Conservation (phyloP, 2,113 vertebrate species). For the Nothoprocta pentlandii region DNA sequence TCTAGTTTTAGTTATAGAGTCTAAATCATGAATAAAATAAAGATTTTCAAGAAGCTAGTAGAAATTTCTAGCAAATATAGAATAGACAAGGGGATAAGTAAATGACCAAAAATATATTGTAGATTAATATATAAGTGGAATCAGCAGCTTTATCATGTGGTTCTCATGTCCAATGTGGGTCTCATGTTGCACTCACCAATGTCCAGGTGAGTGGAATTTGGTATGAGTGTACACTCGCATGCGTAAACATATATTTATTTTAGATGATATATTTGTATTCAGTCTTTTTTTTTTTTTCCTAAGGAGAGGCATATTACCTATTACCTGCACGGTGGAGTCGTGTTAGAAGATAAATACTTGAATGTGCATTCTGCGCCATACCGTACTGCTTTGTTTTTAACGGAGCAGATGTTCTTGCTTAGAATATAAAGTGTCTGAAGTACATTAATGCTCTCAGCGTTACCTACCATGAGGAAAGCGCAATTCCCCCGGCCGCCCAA, state of each 20-base stretch:
- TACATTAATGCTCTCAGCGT: background rate
- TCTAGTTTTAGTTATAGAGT: background rate
- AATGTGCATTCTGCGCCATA: background rate
- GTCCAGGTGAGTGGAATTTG: background rate
- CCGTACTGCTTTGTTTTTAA: background rate
- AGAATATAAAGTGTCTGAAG: background rate
- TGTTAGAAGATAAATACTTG: background rate
- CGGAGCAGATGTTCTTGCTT: background rate
- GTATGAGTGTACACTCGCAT: background rate
- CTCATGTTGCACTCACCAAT: background rate
- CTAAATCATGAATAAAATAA: background rate
- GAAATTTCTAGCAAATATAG: background rate
- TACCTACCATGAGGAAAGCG: background rate
- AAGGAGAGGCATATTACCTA: background rate
- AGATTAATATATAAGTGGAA: background rate
- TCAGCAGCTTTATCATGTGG: background rate
- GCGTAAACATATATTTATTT: background rate
- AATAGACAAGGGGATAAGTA: background rate
- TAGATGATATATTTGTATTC: background rate
- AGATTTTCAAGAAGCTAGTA: background rate
- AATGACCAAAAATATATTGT: background rate
- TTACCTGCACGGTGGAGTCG: background rate
- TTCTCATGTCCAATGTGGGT: background rate
- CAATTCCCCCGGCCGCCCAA: background rate
- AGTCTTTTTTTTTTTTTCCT: background rate